These are phyloP conservation scores for Limnephilus rhombicus DNA, from an alignment of 2,888 invertebrate genomes.

Conservation along the genomic window DNA sequence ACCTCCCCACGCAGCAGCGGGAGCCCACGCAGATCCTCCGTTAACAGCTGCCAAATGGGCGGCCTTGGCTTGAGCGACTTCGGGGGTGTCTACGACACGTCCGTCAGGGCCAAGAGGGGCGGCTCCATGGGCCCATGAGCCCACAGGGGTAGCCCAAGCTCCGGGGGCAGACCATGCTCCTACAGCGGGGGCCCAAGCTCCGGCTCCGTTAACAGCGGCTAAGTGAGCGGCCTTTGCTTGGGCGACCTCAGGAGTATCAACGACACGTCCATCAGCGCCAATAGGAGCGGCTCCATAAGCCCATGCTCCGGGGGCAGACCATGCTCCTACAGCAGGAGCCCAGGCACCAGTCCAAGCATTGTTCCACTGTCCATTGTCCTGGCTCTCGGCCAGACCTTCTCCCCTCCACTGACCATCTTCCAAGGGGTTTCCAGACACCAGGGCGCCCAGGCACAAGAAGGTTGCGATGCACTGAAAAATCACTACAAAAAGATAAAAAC, in stretches of 20 bases:
- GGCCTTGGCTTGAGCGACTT: constrained; percentile 61
- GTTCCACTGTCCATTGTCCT: constrained; percentile 56
- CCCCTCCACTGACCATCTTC: constrained; percentile 38
- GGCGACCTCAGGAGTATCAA: constrained; percentile 48
- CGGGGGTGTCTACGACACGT: constrained; percentile 59
- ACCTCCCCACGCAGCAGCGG: not conserved
- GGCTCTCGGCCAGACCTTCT: constrained; percentile 44
- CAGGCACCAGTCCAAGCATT: not conserved
- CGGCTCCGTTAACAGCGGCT: constrained; percentile 68
- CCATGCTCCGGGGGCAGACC: no score
- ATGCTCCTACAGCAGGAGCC: not conserved
- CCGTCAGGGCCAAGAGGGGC: constrained; percentile 14
- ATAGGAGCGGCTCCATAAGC: constrained; percentile 54
- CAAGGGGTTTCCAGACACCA: constrained; percentile 35
- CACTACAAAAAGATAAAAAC: no score
- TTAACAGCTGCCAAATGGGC: constrained; percentile 52
- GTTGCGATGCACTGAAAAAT: constrained; percentile 53
- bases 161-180: constrained; percentile 45
- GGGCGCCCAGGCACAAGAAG: constrained; percentile 57
- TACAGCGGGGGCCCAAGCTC: constrained; percentile 14
- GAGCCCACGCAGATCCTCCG: constrained; percentile 19
- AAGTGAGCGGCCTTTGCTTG: constrained; percentile 68
- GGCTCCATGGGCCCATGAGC: not conserved
- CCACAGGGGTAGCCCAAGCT: not conserved
- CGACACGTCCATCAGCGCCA: constrained; percentile 59